Evolutionary conservation across 2,797 vertebrate species (phyloP).

Genomic region (Notolabrus celidotus): DNA sequence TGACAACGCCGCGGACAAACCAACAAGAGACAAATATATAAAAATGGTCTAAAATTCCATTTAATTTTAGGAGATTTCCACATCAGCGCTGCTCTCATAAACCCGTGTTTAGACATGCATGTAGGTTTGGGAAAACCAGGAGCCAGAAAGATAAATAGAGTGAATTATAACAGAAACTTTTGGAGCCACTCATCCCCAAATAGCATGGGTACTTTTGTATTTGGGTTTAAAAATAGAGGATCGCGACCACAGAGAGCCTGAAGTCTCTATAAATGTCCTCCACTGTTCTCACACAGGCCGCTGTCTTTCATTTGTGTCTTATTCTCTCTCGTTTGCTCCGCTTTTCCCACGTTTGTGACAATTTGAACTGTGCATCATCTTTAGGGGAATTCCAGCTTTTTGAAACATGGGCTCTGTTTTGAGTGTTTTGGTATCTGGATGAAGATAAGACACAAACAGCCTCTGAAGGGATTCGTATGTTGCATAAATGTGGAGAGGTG

Average conservation of each 20-base stretch:
- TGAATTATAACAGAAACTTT: slow-evolving; percentile 64
- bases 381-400: neutral
- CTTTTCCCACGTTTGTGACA: slow-evolving; percentile 26
- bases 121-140: slow-evolving; percentile 73
- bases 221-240: slow-evolving; percentile 62
- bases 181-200: slow-evolving; percentile 67
- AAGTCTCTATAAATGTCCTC: slow-evolving; percentile 50
- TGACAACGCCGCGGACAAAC: slow-evolving; percentile 71
- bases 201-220: slow-evolving; percentile 70
- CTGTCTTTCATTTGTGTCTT: slow-evolving; percentile 35
- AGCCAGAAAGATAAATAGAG: slow-evolving; percentile 79
- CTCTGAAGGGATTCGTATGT: too few relatives aligned
- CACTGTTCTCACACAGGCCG: slow-evolving; percentile 39
- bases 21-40: slow-evolving; percentile 74
- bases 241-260: slow-evolving; percentile 50
- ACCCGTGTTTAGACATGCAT: slow-evolving; percentile 71
- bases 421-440: neutral
- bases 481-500: too few relatives aligned
- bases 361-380: neutral
- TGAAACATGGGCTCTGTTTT: neutral
- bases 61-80: slow-evolving; percentile 80
- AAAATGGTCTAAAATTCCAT: slow-evolving; percentile 73
- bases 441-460: too few relatives aligned
- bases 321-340: slow-evolving; percentile 7
- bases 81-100: slow-evolving; percentile 65